Evolutionary conservation across 1,140 invertebrate genomes (phyloP).

Genomic region (Aphaenogaster floridana): DNA sequence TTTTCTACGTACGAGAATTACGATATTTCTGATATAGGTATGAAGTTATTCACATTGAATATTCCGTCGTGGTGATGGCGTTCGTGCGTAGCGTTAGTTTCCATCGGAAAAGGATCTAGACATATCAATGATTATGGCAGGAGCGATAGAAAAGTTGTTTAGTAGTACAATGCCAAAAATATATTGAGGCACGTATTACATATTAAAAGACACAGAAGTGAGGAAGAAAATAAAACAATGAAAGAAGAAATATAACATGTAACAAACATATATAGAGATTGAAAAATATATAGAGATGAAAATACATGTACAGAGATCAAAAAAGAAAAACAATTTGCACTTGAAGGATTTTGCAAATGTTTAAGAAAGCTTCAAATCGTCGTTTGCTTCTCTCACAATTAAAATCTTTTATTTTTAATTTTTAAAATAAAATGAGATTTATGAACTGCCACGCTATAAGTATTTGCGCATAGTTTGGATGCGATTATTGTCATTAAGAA

Average conservation of each 20-base stretch:
- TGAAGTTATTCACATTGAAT: conserved; percentile 17
- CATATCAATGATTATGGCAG: conserved; percentile 12
- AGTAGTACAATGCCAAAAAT: background rate
- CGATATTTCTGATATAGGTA: conserved; percentile 35
- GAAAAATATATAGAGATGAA: too few relatives aligned
- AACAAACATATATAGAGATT: background rate
- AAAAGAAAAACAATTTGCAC: background rate
- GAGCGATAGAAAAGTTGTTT: background rate
- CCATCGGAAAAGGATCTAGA: background rate
- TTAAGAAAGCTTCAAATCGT: background rate
- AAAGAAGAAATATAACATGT: background rate
- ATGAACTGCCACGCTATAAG: background rate
- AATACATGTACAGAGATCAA: background rate
- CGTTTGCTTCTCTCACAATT: background rate
- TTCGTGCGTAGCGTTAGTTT: conserved; percentile 7
- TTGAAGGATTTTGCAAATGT: background rate
- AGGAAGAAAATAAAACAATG: background rate
- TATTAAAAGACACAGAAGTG: background rate
- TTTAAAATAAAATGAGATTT: conserved; percentile 16
- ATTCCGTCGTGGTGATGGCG: conserved; percentile 2
- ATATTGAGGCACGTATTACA: background rate
- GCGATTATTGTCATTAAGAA: conserved; percentile 57
- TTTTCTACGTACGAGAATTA: conserved; percentile 27
- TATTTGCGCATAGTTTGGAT: conserved; percentile 34
- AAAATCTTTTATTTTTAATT: conserved; percentile 4